Conservation (phyloP, 2,113 vertebrate species). For the Perccottus glenii region DNA sequence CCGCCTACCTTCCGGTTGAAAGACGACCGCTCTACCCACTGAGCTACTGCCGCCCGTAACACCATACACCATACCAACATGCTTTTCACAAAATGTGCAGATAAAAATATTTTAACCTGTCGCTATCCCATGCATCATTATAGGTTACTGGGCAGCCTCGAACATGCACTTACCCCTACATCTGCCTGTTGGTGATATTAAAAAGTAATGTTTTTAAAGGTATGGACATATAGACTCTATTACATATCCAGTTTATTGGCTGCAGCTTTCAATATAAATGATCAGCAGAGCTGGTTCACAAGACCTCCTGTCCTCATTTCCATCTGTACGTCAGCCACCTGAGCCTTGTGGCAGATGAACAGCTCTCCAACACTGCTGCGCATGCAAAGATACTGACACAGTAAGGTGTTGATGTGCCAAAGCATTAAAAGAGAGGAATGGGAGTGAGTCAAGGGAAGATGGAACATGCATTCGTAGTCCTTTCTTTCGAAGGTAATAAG, state of each 20-base stretch:
- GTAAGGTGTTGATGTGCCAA: constrained; percentile 37
- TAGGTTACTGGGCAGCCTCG: neutral
- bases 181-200: neutral
- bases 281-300: constrained; percentile 19
- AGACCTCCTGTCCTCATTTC: constrained; percentile 7
- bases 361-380: constrained; percentile 26
- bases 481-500: constrained; percentile 48
- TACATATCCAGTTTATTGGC: constrained; percentile 8
- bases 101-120: no score
- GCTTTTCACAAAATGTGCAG: no score
- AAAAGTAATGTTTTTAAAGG: neutral
- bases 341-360: constrained; percentile 28
- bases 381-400: constrained; percentile 24
- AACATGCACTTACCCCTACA: neutral
- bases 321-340: constrained; percentile 35
- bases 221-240: constrained; percentile 19
- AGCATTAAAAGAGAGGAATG: constrained; percentile 35
- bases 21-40: no score
- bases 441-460: constrained; percentile 40
- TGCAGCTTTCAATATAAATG: constrained; percentile 35
- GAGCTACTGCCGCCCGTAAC: no score
- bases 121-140: no score
- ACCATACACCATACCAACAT: no score
- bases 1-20: no score
- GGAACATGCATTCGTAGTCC: constrained; percentile 26